Evolutionary conservation across 2,888 invertebrate species (phyloP).

Genomic region (Heterodera filipjevi): DNA sequence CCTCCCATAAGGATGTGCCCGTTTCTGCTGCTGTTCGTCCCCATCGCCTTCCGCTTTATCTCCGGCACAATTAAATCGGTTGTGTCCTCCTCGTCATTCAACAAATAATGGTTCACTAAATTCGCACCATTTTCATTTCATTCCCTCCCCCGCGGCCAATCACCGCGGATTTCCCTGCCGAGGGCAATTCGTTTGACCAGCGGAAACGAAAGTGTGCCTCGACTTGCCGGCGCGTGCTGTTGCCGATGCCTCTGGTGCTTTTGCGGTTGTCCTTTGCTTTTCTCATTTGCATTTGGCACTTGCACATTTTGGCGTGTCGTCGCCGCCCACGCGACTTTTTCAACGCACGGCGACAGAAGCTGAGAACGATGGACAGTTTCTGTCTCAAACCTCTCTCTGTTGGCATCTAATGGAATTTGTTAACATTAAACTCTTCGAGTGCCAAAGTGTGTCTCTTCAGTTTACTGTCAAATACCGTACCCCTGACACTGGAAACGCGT

Average conservation of each 20-base stretch:
- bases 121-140: background rate
- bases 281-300: background rate
- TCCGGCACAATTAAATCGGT: constrained; percentile 2
- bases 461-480: background rate
- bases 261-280: background rate
- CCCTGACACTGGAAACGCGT: background rate
- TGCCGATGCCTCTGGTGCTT: background rate
- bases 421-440: no score
- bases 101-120: constrained; percentile 28
- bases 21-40: background rate
- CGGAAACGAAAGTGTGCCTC: constrained; percentile 7
- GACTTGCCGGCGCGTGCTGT: background rate
- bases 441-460: no score
- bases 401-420: background rate
- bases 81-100: constrained; percentile 14
- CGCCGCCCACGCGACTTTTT: background rate
- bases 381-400: background rate
- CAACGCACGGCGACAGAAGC: background rate
- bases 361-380: background rate
- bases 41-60: background rate
- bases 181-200: constrained; percentile 20
- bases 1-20: background rate
- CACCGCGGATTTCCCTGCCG: constrained; percentile 7
- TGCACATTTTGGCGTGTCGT: background rate
- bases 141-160: background rate